Percentiles rank a stretch among this genome's conserved stretches.
Evolutionary conservation across 2,888 invertebrate genomes (phyloP).

Genomic region (Atrina japonica): DNA sequence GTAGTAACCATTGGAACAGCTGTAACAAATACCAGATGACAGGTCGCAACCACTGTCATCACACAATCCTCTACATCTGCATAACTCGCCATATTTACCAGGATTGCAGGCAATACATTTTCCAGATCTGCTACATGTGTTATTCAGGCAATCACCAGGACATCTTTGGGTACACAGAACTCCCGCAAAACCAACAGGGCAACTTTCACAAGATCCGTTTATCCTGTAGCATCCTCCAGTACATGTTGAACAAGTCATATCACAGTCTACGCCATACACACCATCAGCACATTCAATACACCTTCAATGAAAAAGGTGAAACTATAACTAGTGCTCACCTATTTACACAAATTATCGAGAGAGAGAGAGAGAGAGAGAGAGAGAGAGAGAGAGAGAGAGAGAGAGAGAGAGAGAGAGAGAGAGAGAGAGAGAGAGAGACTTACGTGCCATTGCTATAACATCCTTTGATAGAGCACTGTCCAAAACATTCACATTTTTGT

Average conservation of each 20-base stretch:
- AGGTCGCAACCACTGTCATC: background rate
- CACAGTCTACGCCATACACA: constrained; percentile 2
- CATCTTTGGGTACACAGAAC: constrained; percentile 46
- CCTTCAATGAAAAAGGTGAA: constrained; percentile 26
- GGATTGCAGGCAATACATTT: constrained; percentile 1
- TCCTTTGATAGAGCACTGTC: constrained; percentile 21
- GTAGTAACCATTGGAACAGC: constrained; percentile 44
- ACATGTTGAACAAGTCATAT: constrained; percentile 3
- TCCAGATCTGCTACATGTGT: constrained; percentile 27
- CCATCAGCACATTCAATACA: constrained; percentile 23
- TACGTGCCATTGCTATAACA: constrained; percentile 44
- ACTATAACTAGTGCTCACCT: too few species aligned
- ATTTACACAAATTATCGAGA: too few species aligned
- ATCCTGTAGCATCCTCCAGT: background rate
- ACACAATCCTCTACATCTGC: constrained; percentile 11
- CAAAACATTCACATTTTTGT: too few species aligned
- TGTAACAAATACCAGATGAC: constrained; percentile 43
- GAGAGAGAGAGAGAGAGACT: too few species aligned
- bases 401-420: too few species aligned
- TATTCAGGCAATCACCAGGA: constrained; percentile 4
- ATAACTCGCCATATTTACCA: constrained; percentile 5
- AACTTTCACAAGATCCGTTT: constrained; percentile 30
- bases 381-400: too few species aligned
- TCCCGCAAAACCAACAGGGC: constrained; percentile 48
- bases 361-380: too few species aligned